Conservation (phyloP, 2,888 invertebrate species). For the Ypsolopha sequella region DNA sequence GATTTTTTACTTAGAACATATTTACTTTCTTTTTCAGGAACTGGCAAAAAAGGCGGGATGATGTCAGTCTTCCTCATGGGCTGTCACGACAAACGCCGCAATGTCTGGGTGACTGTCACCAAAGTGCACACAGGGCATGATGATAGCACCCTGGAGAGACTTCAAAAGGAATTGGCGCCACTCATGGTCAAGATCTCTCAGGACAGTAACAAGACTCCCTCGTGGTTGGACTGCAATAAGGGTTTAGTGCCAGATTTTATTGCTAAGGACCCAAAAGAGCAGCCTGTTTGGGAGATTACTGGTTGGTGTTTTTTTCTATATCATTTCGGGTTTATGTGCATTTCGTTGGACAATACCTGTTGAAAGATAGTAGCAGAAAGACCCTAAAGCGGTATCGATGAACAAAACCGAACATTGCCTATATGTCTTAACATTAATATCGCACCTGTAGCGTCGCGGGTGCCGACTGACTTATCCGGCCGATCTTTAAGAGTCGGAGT, state of each 20-base stretch:
- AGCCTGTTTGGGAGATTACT: slow-evolving; percentile 96
- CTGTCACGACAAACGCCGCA: slow-evolving; percentile 76
- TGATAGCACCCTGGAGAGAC: slow-evolving; percentile 82
- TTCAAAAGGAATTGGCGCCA: slow-evolving; percentile 74
- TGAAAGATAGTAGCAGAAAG: too few species aligned
- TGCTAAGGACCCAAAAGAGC: slow-evolving; percentile 83
- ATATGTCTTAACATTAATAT: too few species aligned
- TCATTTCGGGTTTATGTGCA: not conserved
- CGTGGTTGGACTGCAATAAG: slow-evolving; percentile 87
- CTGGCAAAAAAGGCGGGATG: slow-evolving; percentile 91
- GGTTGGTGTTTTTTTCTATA: slow-evolving; percentile 43
- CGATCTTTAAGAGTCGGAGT: too few species aligned
- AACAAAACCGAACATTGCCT: too few species aligned
- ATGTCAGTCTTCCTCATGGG: slow-evolving; percentile 97
- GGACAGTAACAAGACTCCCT: slow-evolving; percentile 77
- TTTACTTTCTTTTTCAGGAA: slow-evolving; percentile 43
- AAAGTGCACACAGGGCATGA: slow-evolving; percentile 91
- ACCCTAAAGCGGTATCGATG: too few species aligned
- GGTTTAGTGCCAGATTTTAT: slow-evolving; percentile 92
- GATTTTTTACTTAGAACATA: too few species aligned
- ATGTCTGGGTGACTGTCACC: slow-evolving; percentile 89
- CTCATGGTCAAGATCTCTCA: slow-evolving; percentile 86
- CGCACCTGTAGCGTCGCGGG: too few species aligned
- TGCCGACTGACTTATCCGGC: too few species aligned
- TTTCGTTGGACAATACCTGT: not conserved